These are phyloP conservation scores for Ernsta delagoae DNA, from an alignment of 2,888 invertebrate genomes.

Conservation along the genomic window DNA sequence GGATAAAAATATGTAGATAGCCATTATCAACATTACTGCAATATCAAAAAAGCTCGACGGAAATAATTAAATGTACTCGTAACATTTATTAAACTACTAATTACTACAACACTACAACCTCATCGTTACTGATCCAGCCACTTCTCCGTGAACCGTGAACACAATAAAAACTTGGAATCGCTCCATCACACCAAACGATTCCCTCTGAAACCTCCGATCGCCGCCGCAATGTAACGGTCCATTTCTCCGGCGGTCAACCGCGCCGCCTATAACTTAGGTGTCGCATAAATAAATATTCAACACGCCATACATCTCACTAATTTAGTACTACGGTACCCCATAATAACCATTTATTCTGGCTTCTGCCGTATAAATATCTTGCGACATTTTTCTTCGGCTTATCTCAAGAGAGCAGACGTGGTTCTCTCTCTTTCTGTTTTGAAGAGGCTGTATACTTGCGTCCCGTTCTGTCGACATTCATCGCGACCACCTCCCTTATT, in stretches of 20 bases:
- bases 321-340: conserved; percentile 67
- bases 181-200: conserved; percentile 22
- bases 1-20: no score
- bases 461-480: conserved; percentile 61
- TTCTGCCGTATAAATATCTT: conserved; percentile 75
- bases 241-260: conserved; percentile 38
- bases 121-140: not conserved
- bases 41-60: no score
- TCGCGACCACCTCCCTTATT: conserved; percentile 60
- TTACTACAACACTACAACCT: not conserved
- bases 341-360: conserved; percentile 79
- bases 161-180: conserved; percentile 19
- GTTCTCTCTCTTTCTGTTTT: conserved; percentile 51
- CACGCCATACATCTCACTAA: no score
- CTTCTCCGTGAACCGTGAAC: not conserved
- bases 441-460: conserved; percentile 42
- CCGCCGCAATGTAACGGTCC: conserved; percentile 27
- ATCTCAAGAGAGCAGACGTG: conserved; percentile 74
- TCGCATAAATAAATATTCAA: no score
- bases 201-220: conserved; percentile 4
- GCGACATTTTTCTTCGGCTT: conserved; percentile 82
- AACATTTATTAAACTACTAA: not conserved
- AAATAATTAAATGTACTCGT: no score
- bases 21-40: no score
- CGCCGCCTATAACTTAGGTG: no score